These are phyloP conservation scores for Mormyrus proboscirostris DNA, from an alignment of 2,797 vertebrate genomes.

Conservation along the genomic window DNA sequence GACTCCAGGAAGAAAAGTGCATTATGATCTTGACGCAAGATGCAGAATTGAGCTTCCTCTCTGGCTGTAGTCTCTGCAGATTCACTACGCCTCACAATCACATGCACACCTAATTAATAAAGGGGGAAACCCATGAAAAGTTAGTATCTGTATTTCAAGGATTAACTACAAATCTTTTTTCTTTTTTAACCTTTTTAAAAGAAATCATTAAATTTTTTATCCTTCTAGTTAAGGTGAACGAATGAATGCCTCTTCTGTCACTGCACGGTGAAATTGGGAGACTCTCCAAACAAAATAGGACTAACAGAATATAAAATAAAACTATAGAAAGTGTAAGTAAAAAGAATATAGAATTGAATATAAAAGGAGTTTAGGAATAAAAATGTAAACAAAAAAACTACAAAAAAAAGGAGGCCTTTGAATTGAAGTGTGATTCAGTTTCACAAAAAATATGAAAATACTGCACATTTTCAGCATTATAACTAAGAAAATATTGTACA, in stretches of 20 bases:
- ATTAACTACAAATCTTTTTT: not conserved
- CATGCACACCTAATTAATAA: not conserved
- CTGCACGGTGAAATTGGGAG: not conserved
- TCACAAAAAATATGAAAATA: not conserved
- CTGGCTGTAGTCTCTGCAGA: not conserved
- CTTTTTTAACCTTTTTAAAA: not conserved
- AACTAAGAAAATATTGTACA: not conserved
- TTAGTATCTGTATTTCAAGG: not conserved
- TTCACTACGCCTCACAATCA: not conserved
- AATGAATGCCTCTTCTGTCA: not conserved
- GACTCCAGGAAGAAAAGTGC: not conserved
- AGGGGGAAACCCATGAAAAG: not conserved
- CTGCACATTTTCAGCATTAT: not conserved
- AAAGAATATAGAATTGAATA: not conserved
- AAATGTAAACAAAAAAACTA: not conserved
- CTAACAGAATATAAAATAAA: not conserved
- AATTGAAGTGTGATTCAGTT: not conserved
- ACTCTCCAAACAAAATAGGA: not conserved
- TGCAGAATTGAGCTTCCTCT: not conserved
- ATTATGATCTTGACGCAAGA: not conserved
- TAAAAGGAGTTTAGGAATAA: not conserved
- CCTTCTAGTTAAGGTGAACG: not conserved
- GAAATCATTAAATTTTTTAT: not conserved
- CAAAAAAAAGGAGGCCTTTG: not conserved
- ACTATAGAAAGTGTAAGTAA: not conserved